Conservation (phyloP, 2,888 invertebrate genomes). For the Luperina nickerlii region DNA sequence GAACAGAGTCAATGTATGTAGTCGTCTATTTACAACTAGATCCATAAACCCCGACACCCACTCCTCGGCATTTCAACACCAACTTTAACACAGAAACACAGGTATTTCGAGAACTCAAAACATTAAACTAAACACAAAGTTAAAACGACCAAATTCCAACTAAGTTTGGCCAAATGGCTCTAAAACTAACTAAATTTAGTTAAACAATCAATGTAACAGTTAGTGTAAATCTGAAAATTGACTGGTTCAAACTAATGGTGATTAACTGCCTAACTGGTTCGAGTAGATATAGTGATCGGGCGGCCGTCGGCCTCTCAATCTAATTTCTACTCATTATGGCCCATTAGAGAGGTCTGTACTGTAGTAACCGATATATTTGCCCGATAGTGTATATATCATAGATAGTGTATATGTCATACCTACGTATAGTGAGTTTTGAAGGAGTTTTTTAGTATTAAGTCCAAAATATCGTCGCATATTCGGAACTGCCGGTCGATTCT, state of each 20-base stretch:
- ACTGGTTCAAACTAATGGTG: conserved; percentile 52
- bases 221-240: conserved; percentile 60
- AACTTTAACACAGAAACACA: conserved; percentile 5
- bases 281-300: conserved; percentile 45
- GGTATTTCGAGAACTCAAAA: conserved; percentile 23
- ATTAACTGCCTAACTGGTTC: conserved; percentile 39
- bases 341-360: conserved; percentile 63
- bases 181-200: conserved; percentile 47
- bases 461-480: neutral
- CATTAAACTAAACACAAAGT: conserved; percentile 33
- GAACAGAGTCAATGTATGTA: neutral
- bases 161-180: conserved; percentile 55
- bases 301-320: conserved; percentile 51
- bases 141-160: conserved; percentile 50
- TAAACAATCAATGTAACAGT: conserved; percentile 52
- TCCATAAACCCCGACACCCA: neutral
- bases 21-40: neutral
- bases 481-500: no score
- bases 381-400: neutral
- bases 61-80: conserved; percentile 1
- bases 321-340: conserved; percentile 67
- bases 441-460: neutral
- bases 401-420: no score
- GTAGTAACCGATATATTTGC: conserved; percentile 56
- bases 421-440: no score